phyloP scores from a whole-genome alignment of 2,888 invertebrate genomes.

The Nephrotoma appendiculata region DNA sequence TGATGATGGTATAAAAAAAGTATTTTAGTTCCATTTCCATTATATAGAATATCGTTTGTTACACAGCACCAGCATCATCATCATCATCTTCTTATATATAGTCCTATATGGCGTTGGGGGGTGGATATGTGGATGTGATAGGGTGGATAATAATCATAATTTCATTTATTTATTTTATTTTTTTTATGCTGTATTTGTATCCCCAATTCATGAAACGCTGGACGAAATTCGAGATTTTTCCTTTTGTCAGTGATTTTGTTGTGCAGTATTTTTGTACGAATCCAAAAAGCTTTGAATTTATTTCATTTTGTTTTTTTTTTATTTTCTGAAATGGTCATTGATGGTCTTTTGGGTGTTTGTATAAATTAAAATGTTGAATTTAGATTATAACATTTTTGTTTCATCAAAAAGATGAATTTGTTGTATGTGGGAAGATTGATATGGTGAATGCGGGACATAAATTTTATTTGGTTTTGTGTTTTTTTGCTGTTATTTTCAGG shows the following conservation, averaged over 20 bases:
- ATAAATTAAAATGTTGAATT: background rate
- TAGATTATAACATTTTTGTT: background rate
- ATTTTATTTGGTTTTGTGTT: background rate
- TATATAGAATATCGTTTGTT: background rate
- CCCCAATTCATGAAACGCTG: background rate
- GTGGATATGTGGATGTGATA: background rate
- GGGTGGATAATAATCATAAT: background rate
- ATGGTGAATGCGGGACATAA: background rate
- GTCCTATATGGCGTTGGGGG: background rate
- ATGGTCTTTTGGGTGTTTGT: background rate
- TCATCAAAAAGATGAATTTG: background rate
- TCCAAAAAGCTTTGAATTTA: background rate
- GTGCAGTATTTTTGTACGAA: background rate
- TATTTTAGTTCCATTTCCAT: background rate
- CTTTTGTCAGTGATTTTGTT: background rate
- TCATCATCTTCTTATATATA: background rate
- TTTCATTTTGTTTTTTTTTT: background rate
- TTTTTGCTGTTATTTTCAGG: background rate
- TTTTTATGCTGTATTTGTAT: background rate
- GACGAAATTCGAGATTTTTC: background rate
- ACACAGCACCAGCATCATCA: background rate
- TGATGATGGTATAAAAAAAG: background rate
- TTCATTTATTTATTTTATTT: background rate
- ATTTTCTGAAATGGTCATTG: background rate
- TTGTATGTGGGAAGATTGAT: background rate